phyloP scores from a whole-genome alignment of 37 sponge, comb jelly and placozoan species.

The Eunapius fragilis region DNA sequence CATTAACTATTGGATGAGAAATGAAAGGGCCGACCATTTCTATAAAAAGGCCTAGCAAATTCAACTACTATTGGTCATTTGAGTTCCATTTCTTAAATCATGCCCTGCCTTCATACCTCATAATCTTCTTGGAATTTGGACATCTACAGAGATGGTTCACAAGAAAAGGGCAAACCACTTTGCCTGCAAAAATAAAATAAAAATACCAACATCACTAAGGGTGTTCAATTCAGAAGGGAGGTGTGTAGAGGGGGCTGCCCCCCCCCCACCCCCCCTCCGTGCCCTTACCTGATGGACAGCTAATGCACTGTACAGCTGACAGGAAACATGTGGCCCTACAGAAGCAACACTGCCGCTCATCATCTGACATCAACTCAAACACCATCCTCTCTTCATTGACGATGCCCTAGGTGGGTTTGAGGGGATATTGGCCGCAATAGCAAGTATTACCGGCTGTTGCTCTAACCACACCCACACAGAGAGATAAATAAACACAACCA shows the following conservation, averaged over 20 bases:
- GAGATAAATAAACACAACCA: background rate
- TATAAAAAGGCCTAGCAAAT: no score
- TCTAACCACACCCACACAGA: background rate
- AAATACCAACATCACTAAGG: background rate
- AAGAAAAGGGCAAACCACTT: constrained; percentile 47
- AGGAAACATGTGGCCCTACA: constrained; percentile 85
- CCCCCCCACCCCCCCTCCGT: no score
- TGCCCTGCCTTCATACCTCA: constrained; percentile 32
- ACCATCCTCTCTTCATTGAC: constrained; percentile 22
- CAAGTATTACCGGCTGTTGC: background rate
- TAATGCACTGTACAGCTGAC: constrained; percentile 78
- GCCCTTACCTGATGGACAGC: constrained; percentile 65
- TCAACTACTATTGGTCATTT: no score
- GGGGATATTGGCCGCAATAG: background rate
- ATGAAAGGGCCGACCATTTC: no score
- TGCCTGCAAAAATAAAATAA: constrained; percentile 2
- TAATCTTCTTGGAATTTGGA: constrained; percentile 24
- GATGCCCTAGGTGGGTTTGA: no score
- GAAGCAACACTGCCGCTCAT: constrained; percentile 81
- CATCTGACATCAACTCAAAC: constrained; percentile 78
- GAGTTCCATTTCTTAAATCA: no score
- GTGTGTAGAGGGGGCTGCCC: no score
- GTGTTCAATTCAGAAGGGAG: background rate
- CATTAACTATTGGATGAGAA: no score
- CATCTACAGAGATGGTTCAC: constrained; percentile 32